Base-by-base conservation (phyloP, 92 coral and sea anemone genomes). In the Virgularia gustaviana region DNA sequence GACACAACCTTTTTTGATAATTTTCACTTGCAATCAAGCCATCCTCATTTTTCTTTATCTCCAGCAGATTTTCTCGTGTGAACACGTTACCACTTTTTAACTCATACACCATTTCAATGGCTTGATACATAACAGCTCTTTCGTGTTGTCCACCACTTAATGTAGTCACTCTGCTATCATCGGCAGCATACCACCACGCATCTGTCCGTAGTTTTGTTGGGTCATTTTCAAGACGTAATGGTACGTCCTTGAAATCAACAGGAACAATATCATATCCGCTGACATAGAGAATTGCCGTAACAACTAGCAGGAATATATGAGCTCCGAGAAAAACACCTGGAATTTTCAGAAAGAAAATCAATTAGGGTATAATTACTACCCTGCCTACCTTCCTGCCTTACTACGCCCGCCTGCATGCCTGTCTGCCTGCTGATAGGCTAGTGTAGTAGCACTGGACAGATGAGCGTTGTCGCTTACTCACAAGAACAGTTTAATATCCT, bases 261-360 rank as follows among this genome's bases (percentile, higher is more conserved):
- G 84, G 84, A 12, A 87, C 36, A 30, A 87, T 70, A 31, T 84
- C 86, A 61, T 87, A 84, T 8, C 86, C 88, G 73, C 76, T 31
- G 12, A 52, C 73, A 30, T 41, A 51, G 54, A 87, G 63, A 8
- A 77, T 42, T 9, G 63, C 82, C 6, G 88, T 84, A 12, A 84
- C 11, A 2, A 75, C 7, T 16, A 87, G 64, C 51, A 80, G 56
- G 1, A 73, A 11, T 9, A 87, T 28, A 57, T 87, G 92, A 41
- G 74, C 82, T n/a, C 86, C 83, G 18, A 87, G 81, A 6, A 81
- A 16, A 37, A 87, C 51, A 22, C 63, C 92, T 87, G 71, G 2
- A 19, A n/a, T n/a, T n/a, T n/a, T n/a, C n/a, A 63, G 23, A 38
- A 74, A 11, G 47, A 39, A 51, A 1, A 66, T n/a, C n/a, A n/a